These are phyloP conservation scores for Amphimallon solstitiale DNA, from an alignment of 2,888 invertebrate genomes.

Conservation along the genomic window DNA sequence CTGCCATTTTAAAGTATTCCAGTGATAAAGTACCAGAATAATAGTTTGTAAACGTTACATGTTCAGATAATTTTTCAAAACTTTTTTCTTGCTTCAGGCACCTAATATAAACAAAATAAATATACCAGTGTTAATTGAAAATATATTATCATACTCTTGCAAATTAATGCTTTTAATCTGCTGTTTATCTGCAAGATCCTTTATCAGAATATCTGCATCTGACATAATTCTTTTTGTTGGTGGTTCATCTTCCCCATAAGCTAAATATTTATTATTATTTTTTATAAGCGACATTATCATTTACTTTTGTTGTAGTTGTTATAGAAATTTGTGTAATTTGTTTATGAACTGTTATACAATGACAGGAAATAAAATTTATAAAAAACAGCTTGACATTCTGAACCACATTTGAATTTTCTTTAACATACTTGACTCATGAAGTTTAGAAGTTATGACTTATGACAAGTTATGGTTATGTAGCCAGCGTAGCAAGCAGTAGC, in stretches of 20 bases:
- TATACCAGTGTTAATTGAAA: not conserved
- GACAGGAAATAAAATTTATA: no score
- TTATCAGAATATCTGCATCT: constrained; percentile 58
- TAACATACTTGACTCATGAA: no score
- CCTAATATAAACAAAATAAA: constrained; percentile 42
- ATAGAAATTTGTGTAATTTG: no score
- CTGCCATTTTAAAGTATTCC: constrained; percentile 62
- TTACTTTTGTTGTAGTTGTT: no score
- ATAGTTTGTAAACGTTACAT: constrained; percentile 50
- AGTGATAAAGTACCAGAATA: constrained; percentile 64
- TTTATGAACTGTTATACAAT: no score
- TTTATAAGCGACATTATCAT: constrained; percentile 29
- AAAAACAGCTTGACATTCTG: no score
- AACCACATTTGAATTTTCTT: no score
- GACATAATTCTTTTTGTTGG: constrained; percentile 55
- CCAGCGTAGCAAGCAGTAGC: no score
- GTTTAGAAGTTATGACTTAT: no score
- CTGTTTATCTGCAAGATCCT: constrained; percentile 58
- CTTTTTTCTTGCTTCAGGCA: constrained; percentile 44
- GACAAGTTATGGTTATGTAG: no score
- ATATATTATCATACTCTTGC: constrained; percentile 51
- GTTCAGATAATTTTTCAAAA: constrained; percentile 50
- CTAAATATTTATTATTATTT: constrained; percentile 33
- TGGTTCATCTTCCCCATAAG: constrained; percentile 49
- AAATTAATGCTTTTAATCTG: constrained; percentile 52